Conservation (phyloP, 2,113 vertebrate genomes). For the Protobothrops mucrosquamatus region DNA sequence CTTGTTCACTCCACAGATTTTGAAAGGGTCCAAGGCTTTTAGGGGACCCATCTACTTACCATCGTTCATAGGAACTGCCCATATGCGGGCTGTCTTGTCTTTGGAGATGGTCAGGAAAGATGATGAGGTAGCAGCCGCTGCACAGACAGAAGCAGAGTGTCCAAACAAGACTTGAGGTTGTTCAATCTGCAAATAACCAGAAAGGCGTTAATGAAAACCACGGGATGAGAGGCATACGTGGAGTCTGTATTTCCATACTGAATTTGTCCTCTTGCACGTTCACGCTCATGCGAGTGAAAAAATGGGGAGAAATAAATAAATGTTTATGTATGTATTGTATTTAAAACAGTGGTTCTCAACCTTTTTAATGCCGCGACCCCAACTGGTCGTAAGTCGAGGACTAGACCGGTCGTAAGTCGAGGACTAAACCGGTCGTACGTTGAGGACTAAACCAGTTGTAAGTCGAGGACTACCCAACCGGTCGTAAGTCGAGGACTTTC, state of each 20-base stretch:
- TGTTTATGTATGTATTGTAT: not conserved
- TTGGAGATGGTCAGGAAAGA: constrained; percentile 56
- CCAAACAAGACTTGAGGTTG: constrained; percentile 55
- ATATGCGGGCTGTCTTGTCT: constrained; percentile 55
- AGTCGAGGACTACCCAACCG: too few species aligned
- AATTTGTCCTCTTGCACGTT: too few species aligned
- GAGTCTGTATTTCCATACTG: too few species aligned
- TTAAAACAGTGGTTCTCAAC: too few species aligned
- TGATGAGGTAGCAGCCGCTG: constrained; percentile 51
- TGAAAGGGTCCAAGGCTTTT: not conserved
- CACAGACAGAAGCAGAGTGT: constrained; percentile 54
- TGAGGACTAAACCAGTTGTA: too few species aligned
- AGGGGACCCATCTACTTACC: constrained; percentile 35
- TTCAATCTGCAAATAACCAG: constrained; percentile 44
- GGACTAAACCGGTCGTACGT: too few species aligned
- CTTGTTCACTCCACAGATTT: too few species aligned
- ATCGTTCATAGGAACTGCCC: constrained; percentile 50
- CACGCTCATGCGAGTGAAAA: not conserved
- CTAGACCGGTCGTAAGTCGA: too few species aligned
- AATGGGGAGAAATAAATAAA: not conserved
- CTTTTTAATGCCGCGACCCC: too few species aligned
- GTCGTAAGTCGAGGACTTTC: too few species aligned
- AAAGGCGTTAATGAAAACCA: not conserved
- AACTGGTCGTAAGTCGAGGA: too few species aligned
- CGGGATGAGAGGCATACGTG: not conserved